Evolutionary conservation across 2,888 invertebrate genomes (phyloP).

Genomic region (Augiades crinisus): DNA sequence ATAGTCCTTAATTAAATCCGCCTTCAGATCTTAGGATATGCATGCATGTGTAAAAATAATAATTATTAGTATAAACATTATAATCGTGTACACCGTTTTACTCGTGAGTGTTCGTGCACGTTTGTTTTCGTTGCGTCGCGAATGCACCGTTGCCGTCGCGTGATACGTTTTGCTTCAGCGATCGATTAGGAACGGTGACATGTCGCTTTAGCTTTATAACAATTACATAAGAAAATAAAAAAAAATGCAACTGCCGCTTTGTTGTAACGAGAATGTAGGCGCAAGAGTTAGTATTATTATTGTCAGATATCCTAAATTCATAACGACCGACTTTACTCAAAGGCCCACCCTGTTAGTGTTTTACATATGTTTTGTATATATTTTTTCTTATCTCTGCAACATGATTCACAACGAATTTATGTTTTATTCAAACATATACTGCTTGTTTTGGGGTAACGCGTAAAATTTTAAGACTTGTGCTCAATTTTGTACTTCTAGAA

Average conservation of each 20-base stretch:
- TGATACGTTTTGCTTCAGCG: background rate
- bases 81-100: constrained; percentile 57
- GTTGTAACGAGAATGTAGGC: constrained; percentile 40
- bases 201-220: constrained; percentile 6
- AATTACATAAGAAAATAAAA: background rate
- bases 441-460: background rate
- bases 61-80: constrained; percentile 71
- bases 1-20: no score
- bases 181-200: constrained; percentile 29
- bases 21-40: no score
- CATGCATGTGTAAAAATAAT: no score
- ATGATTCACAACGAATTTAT: background rate
- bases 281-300: constrained; percentile 65
- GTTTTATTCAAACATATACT: background rate
- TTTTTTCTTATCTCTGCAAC: background rate
- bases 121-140: constrained; percentile 28
- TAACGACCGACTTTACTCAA: constrained; percentile 53
- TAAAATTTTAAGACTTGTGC: constrained; percentile 47
- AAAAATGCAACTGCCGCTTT: constrained; percentile 33
- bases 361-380: constrained; percentile 15
- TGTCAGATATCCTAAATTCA: constrained; percentile 75
- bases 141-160: constrained; percentile 4
- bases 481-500: constrained; percentile 47
- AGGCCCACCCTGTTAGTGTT: constrained; percentile 58
- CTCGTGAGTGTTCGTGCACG: constrained; percentile 35